Conservation (phyloP, 2,113 vertebrate species). For the Brienomyrus longianalis region DNA sequence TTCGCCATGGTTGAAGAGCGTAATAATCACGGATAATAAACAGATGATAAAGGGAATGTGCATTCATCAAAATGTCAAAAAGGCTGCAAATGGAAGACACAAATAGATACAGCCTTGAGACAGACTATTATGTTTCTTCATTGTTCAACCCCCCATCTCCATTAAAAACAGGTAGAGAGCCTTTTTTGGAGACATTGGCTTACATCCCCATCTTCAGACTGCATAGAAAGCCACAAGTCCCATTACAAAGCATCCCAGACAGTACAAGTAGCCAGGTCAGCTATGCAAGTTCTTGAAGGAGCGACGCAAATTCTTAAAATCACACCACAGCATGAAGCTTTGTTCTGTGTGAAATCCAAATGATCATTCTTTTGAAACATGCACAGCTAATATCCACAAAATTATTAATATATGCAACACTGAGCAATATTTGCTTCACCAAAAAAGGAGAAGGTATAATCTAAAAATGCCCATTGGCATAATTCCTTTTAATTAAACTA, state of each 20-base stretch:
- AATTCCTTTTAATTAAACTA: conserved; percentile 42
- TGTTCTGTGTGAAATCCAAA: background rate
- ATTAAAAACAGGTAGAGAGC: background rate
- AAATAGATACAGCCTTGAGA: conserved; percentile 1
- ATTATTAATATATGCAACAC: conserved; percentile 32
- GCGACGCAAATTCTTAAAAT: background rate
- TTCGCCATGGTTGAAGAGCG: background rate
- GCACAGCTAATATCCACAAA: background rate
- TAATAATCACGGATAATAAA: background rate
- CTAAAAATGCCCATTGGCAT: conserved; percentile 41
- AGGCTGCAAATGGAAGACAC: conserved; percentile 9
- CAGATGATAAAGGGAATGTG: background rate
- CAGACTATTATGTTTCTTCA: background rate
- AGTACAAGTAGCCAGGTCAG: conserved; percentile 28
- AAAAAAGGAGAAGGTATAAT: conserved; percentile 29
- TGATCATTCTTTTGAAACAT: background rate
- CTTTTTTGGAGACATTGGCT: background rate
- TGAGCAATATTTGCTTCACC: conserved; percentile 39
- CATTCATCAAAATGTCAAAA: background rate
- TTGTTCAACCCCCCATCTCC: background rate
- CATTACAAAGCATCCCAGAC: background rate
- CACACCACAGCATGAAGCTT: background rate
- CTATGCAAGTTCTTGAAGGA: conserved; percentile 22
- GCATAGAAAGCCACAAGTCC: background rate
- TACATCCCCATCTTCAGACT: background rate